Conservation (phyloP, 2,113 vertebrate species). For the Octodon degus region DNA sequence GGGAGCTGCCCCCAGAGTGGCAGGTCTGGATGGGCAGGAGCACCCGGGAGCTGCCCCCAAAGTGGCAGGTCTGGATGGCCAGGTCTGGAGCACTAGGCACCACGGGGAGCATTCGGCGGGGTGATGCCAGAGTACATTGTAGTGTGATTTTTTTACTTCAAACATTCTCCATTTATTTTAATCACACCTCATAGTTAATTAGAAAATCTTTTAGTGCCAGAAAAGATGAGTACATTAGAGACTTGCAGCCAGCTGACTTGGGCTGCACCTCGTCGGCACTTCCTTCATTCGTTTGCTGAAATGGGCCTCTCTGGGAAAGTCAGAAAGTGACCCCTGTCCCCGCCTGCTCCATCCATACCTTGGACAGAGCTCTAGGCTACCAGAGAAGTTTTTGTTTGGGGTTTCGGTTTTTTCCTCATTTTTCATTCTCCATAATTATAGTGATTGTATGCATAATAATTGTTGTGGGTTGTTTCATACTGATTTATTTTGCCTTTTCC, state of each 20-base stretch:
- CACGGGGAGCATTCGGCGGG: neutral
- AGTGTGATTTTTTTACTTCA: neutral
- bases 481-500: slow-evolving; percentile 40
- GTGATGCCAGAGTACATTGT: neutral
- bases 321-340: neutral
- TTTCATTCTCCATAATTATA: slow-evolving; percentile 45
- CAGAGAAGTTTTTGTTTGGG: neutral
- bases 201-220: slow-evolving; percentile 24
- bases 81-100: neutral
- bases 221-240: neutral
- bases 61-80: too few species aligned
- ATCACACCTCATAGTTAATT: neutral
- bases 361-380: neutral
- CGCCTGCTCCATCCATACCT: neutral
- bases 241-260: neutral
- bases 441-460: neutral
- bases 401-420: neutral
- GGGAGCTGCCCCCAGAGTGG: too few species aligned
- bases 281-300: neutral
- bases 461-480: slow-evolving; percentile 28
- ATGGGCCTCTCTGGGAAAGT: neutral
- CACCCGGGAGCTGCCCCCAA: too few species aligned
- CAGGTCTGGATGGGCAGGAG: too few species aligned
- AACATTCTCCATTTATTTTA: neutral
- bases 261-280: neutral